A percentile compares a stretch with the other conserved stretches of the same genome.
These are phyloP conservation scores for Threskiornis aethiopicus DNA, from an alignment of 2,797 vertebrate species.

Conservation along the genomic window DNA sequence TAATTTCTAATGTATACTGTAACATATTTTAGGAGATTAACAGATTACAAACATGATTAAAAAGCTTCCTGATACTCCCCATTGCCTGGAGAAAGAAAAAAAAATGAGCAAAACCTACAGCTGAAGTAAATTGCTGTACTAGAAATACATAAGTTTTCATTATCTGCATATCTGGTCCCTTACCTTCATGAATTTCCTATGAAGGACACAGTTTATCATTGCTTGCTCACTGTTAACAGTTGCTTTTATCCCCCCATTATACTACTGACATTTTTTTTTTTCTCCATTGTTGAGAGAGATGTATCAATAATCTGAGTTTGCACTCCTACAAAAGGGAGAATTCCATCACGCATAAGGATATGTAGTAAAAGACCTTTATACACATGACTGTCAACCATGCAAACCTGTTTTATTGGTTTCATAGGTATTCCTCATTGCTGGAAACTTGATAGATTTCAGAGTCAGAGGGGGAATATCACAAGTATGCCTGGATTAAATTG, in stretches of 20 bases:
- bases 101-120: neutral
- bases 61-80: neutral
- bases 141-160: neutral
- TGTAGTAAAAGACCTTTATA: neutral
- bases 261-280: fast-evolving
- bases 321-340: neutral
- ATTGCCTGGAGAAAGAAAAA: neutral
- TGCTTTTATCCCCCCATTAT: neutral
- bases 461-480: neutral
- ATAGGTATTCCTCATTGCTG: neutral
- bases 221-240: neutral
- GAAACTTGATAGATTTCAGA: neutral
- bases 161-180: neutral
- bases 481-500: neutral
- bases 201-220: neutral
- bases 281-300: neutral
- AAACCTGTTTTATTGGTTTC: neutral
- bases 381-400: neutral
- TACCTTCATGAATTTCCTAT: neutral
- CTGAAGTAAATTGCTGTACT: neutral
- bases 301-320: neutral
- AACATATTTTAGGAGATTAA: neutral
- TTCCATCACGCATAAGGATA: neutral
- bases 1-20: neutral
- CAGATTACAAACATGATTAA: neutral